Percentiles rank a stretch among this genome's conserved stretches.
Conservation (phyloP, 2,888 invertebrate species). For the Troides helena region DNA sequence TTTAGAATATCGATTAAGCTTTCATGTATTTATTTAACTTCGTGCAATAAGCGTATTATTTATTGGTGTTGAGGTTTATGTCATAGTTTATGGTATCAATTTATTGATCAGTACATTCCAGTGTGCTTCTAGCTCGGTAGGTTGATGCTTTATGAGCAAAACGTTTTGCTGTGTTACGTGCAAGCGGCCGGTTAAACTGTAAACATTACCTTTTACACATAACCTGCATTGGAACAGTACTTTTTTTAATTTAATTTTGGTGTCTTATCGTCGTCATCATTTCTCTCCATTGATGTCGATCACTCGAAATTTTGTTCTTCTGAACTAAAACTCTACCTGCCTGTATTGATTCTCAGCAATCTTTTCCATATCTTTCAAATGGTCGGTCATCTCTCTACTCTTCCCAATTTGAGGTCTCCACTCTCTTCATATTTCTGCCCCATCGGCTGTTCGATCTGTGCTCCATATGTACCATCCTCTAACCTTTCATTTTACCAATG, state of each 20-base stretch:
- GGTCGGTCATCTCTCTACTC: too few relatives aligned
- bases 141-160: constrained; percentile 41
- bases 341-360: too few relatives aligned
- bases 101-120: constrained; percentile 53
- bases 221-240: background rate
- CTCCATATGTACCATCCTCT: too few relatives aligned
- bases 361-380: too few relatives aligned
- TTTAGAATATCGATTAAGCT: background rate
- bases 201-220: background rate
- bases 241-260: background rate
- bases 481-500: too few relatives aligned
- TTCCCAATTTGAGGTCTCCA: too few relatives aligned
- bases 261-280: background rate
- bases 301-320: too few relatives aligned
- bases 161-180: constrained; percentile 29
- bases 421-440: too few relatives aligned
- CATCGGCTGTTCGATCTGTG: too few relatives aligned
- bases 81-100: constrained; percentile 2
- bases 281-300: too few relatives aligned
- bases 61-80: background rate
- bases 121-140: constrained; percentile 53
- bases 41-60: background rate
- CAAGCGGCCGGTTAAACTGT: constrained; percentile 17
- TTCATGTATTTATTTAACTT: background rate
- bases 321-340: too few relatives aligned